Evolutionary conservation across 2,113 vertebrate species (phyloP).

Genomic region (Cheirogaleus medius): DNA sequence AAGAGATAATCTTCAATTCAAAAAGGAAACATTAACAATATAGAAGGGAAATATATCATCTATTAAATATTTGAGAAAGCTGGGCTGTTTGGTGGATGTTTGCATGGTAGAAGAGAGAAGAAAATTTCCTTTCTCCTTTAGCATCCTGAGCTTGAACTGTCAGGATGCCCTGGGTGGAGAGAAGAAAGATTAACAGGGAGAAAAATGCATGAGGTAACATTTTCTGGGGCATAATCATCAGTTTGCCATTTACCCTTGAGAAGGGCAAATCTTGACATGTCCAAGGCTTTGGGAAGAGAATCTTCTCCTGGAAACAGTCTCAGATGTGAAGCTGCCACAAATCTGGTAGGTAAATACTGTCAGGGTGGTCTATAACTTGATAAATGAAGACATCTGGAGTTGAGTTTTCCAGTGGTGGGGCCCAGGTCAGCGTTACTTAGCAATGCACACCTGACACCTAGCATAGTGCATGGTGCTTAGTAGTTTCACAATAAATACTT

Average conservation of each 20-base stretch:
- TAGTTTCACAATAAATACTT: background rate
- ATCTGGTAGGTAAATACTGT: background rate
- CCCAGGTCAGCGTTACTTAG: no score
- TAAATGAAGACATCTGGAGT: background rate
- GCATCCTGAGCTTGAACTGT: background rate
- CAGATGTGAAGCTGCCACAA: background rate
- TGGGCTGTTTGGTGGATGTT: background rate
- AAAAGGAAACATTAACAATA: background rate
- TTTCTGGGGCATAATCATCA: background rate
- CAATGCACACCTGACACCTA: background rate
- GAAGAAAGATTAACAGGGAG: background rate
- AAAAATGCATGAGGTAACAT: background rate
- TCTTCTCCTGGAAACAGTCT: background rate
- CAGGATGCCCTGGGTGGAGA: background rate
- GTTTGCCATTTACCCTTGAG: background rate
- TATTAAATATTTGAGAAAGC: background rate
- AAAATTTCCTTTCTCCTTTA: background rate
- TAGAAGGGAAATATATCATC: background rate
- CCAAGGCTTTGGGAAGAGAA: background rate
- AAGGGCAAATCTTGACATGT: background rate
- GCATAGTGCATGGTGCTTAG: rapidly evolving
- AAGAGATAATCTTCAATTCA: background rate
- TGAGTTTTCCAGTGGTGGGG: background rate
- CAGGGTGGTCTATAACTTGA: background rate
- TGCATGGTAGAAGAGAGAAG: background rate